Conservation (phyloP, 2,113 vertebrate species). For the Vanacampus margaritifer region DNA sequence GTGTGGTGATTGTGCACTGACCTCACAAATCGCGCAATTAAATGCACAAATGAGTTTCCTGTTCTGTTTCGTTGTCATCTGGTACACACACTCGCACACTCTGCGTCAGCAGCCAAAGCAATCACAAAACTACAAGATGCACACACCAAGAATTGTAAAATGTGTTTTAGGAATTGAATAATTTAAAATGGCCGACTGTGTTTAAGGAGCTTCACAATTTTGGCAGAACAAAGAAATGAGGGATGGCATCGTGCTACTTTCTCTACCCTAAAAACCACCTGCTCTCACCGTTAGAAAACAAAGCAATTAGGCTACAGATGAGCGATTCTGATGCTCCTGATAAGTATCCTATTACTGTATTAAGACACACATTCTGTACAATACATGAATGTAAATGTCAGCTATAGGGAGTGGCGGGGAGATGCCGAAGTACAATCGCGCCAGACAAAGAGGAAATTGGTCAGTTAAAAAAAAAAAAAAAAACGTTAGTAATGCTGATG, state of each 20-base stretch:
- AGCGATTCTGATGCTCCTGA: not conserved
- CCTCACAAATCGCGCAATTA: not conserved
- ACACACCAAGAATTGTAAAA: not conserved
- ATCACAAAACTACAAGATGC: not conserved
- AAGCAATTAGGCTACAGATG: constrained; percentile 12
- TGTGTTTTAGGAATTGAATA: not conserved
- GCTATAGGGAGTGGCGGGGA: constrained; percentile 1
- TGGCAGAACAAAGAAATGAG: constrained; percentile 48
- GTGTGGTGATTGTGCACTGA: not conserved
- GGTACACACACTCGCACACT: not conserved
- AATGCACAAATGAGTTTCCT: constrained; percentile 12
- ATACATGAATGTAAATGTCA: not conserved
- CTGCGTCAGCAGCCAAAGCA: constrained; percentile 16
- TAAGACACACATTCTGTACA: not conserved
- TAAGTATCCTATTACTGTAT: not conserved
- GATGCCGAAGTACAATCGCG: constrained; percentile 26
- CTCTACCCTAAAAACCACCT: constrained; percentile 46
- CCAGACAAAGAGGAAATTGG: constrained; percentile 66
- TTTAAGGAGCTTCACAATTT: not conserved
- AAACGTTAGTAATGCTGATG: constrained; percentile 51
- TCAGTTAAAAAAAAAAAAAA: constrained; percentile 42
- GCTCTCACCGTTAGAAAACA: constrained; percentile 4
- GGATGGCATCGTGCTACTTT: constrained; percentile 31
- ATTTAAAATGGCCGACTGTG: not conserved
- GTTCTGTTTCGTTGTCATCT: not conserved